Evolutionary conservation across 53 echinoderm and acorn worm genomes (phyloP).

Genomic region (Holothuria scabra): DNA sequence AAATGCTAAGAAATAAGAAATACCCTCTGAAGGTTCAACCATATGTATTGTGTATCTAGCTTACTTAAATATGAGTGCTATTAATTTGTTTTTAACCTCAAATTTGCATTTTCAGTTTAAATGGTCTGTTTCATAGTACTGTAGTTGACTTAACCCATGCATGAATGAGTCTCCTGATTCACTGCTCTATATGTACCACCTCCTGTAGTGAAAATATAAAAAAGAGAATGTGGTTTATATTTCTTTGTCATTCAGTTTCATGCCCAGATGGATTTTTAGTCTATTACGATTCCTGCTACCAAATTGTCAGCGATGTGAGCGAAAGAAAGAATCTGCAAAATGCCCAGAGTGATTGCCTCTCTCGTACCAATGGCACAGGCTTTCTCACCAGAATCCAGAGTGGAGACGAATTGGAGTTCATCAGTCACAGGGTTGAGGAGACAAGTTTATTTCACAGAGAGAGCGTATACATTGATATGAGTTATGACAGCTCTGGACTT

Average conservation of each 20-base stretch:
- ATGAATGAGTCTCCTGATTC: too few species aligned
- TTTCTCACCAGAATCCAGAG: conserved; percentile 64
- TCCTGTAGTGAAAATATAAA: too few species aligned
- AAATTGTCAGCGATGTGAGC: conserved; percentile 24
- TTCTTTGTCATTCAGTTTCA: conserved; percentile 50
- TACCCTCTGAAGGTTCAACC: too few species aligned
- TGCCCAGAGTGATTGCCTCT: conserved; percentile 53
- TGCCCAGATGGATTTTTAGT: conserved; percentile 62
- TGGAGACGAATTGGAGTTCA: conserved; percentile 57
- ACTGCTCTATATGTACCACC: too few species aligned
- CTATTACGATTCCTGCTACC: conserved; percentile 65
- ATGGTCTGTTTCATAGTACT: too few species aligned
- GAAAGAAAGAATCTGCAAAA: conserved; percentile 33
- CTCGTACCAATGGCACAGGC: conserved; percentile 56
- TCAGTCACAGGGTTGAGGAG: conserved; percentile 64
- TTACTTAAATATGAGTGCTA: too few species aligned
- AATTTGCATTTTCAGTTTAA: too few species aligned
- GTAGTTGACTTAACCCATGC: too few species aligned
- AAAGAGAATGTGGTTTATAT: not conserved
- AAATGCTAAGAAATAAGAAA: too few species aligned
- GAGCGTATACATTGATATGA: conserved; percentile 58
- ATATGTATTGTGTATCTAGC: too few species aligned
- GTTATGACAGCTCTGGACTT: conserved; percentile 15
- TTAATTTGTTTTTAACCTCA: too few species aligned
- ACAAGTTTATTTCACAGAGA: conserved; percentile 12